phyloP scores from a whole-genome alignment of 2,113 vertebrate genomes.

The Seriola aureovittata region DNA sequence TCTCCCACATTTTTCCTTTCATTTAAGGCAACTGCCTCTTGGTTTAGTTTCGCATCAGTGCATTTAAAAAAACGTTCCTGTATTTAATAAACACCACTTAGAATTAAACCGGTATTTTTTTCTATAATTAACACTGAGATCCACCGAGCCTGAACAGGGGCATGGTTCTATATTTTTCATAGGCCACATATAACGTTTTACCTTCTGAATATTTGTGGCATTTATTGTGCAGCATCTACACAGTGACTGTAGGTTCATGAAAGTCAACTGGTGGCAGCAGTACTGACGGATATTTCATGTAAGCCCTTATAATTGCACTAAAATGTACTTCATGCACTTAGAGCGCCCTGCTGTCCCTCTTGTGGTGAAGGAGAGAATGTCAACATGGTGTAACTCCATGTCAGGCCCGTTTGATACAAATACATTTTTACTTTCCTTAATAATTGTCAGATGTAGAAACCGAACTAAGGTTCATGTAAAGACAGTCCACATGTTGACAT shows the following conservation, averaged over 20 bases:
- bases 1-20: conserved; percentile 13
- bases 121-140: neutral
- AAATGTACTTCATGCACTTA: neutral
- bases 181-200: neutral
- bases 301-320: neutral
- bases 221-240: neutral
- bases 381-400: neutral
- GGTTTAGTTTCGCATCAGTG: neutral
- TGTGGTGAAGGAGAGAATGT: conserved; percentile 65
- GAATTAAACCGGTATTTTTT: neutral
- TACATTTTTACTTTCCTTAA: neutral
- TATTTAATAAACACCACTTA: conserved; percentile 20
- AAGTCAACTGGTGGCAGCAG: neutral
- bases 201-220: neutral
- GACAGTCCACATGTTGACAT: neutral
- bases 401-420: neutral
- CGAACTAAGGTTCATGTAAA: neutral
- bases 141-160: too few species aligned
- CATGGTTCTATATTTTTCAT: neutral
- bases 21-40: conserved; percentile 7
- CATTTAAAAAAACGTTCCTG: neutral
- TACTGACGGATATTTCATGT: neutral
- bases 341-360: conserved; percentile 56
- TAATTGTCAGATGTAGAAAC: neutral
- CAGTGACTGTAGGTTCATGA: neutral